Conservation (phyloP, 2,113 vertebrate genomes). For the Dasyurus viverrinus region DNA sequence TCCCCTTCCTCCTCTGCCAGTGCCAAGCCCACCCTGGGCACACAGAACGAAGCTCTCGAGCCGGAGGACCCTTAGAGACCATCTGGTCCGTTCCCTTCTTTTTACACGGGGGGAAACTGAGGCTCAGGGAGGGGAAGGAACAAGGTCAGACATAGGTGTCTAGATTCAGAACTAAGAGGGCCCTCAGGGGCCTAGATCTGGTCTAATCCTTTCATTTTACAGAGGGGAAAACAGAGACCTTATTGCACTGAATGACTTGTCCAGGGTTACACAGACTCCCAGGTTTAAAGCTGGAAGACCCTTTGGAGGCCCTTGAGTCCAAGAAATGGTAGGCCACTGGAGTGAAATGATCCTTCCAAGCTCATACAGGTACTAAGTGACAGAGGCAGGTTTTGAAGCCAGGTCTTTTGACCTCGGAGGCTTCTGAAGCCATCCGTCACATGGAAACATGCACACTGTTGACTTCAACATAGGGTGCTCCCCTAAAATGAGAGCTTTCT, state of each 20-base stretch:
- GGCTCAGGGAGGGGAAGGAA: no score
- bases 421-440: no score
- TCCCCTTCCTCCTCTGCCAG: background rate
- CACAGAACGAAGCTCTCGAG: background rate
- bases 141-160: no score
- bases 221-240: background rate
- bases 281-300: no score
- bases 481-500: background rate
- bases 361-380: background rate
- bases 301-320: no score
- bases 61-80: background rate
- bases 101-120: background rate
- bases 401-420: background rate
- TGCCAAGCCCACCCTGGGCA: background rate
- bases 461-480: background rate
- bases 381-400: background rate
- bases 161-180: no score
- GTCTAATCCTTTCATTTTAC: background rate
- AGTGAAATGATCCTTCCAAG: no score
- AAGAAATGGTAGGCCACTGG: no score
- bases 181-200: background rate
- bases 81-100: background rate
- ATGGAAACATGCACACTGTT: background rate
- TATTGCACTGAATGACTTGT: no score
- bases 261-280: no score